Conservation (phyloP, 1,140 invertebrate species). For the Drosophila mayri region DNA sequence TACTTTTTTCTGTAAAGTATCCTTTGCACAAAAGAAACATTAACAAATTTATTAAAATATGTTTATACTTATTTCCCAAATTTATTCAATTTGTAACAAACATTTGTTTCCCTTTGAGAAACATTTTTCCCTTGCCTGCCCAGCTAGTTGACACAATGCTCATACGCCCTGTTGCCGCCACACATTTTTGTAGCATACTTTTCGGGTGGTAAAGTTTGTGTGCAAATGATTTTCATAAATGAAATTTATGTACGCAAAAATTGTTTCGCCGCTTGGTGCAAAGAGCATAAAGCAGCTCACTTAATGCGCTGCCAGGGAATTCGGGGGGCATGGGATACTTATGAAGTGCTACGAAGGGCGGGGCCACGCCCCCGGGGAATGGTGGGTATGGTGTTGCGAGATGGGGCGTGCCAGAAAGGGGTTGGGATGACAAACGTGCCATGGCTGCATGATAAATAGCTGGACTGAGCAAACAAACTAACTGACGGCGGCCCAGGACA, state of each 20-base stretch:
- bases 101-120: background rate
- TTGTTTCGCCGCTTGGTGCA: conserved; percentile 65
- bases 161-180: conserved; percentile 65
- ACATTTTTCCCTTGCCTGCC: conserved; percentile 5
- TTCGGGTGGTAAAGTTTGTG: conserved; percentile 48
- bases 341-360: conserved; percentile 16
- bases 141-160: conserved; percentile 48
- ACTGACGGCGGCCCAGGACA: conserved; percentile 23
- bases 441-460: conserved; percentile 81
- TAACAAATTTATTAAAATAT: background rate
- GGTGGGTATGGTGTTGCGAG: background rate
- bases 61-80: background rate
- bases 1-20: too few species aligned
- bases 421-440: conserved; percentile 74
- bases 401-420: conserved; percentile 31
- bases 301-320: conserved; percentile 47
- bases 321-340: background rate
- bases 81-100: too few species aligned
- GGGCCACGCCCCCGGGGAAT: conserved; percentile 19
- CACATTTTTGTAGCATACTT: conserved; percentile 52
- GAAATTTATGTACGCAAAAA: conserved; percentile 74
- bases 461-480: conserved; percentile 55
- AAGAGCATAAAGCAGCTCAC: conserved; percentile 60
- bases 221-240: conserved; percentile 80
- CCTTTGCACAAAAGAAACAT: too few species aligned